Evolutionary conservation across 2,797 vertebrate species (phyloP).

Genomic region (Pseudomugil tenellus): DNA sequence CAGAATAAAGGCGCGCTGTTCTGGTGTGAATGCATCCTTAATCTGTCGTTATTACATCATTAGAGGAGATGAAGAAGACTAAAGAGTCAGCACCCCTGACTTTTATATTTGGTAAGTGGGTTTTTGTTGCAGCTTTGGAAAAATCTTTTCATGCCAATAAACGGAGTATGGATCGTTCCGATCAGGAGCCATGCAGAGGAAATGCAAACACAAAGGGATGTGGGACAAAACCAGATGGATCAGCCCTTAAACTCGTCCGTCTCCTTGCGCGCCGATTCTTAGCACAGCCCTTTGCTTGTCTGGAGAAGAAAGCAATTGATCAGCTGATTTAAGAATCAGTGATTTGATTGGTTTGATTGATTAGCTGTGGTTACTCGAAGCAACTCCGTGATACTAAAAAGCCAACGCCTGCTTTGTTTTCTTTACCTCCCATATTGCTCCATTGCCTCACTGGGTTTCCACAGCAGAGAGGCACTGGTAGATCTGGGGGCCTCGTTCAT

Average conservation of each 20-base stretch:
- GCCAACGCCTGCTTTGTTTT: too few species aligned
- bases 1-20: too few species aligned
- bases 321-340: conserved; percentile 54
- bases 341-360: conserved; percentile 42
- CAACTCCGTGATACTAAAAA: conserved; percentile 20
- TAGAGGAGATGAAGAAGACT: neutral
- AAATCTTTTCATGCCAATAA: neutral
- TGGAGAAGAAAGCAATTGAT: conserved; percentile 52
- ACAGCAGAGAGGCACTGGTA: conserved; percentile 65
- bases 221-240: conserved; percentile 51
- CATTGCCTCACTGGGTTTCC: conserved; percentile 30
- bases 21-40: neutral
- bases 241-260: conserved; percentile 75
- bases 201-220: too few species aligned
- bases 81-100: neutral
- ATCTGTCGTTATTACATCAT: conserved; percentile 22
- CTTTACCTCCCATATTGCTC: conserved; percentile 36
- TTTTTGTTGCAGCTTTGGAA: conserved; percentile 11
- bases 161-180: conserved; percentile 24
- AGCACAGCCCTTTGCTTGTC: conserved; percentile 73
- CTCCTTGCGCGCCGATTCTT: conserved; percentile 56
- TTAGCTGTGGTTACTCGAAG: conserved; percentile 28
- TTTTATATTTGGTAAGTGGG: conserved; percentile 15
- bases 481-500: conserved; percentile 61
- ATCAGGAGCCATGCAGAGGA: conserved; percentile 37